These are phyloP conservation scores for Montifringilla adamsi DNA, from an alignment of 2,113 vertebrate species.

Conservation along the genomic window DNA sequence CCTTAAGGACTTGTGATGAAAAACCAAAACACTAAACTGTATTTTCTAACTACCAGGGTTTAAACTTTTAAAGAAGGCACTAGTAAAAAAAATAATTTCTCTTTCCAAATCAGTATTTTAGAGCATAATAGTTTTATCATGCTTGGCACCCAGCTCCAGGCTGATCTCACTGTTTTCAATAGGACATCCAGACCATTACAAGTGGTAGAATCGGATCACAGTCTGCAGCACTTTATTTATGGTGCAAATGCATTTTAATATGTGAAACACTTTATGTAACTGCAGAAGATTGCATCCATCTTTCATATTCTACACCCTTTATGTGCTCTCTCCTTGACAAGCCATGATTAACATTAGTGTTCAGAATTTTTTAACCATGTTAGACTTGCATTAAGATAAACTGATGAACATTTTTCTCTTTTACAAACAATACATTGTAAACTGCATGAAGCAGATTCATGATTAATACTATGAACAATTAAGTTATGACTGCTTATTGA, in stretches of 20 bases:
- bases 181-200: neutral
- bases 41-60: neutral
- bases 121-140: neutral
- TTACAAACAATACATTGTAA: neutral
- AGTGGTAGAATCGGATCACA: neutral
- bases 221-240: neutral
- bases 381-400: neutral
- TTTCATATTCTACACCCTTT: neutral
- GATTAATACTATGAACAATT: neutral
- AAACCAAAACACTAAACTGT: accelerated
- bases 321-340: neutral
- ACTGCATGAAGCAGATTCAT: neutral
- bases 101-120: neutral
- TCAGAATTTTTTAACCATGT: neutral
- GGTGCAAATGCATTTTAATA: neutral
- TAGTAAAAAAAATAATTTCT: neutral
- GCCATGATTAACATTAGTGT: neutral
- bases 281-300: neutral
- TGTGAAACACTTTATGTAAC: neutral
- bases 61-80: neutral
- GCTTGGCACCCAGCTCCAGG: neutral
- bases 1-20: neutral
- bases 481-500: neutral
- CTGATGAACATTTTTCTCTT: neutral
- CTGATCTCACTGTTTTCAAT: neutral